Evolutionary conservation across 2,113 vertebrate genomes (phyloP), one percentile per base, ranked within the genome.

Genomic region (Rhinolophus sinicus): DNA sequence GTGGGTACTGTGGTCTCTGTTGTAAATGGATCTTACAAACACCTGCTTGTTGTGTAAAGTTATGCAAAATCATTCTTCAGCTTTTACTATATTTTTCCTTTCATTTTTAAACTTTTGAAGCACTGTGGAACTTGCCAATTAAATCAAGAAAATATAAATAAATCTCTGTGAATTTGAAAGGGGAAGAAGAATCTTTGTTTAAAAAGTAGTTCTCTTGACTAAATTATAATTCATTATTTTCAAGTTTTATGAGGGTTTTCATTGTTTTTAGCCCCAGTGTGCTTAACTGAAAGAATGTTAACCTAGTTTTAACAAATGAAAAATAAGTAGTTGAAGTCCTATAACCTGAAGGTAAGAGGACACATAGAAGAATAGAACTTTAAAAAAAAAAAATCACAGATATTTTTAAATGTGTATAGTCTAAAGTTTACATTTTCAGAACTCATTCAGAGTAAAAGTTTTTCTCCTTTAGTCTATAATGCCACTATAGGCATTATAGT

Each of bases 131-230:
- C 83, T 95, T 92, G 75, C 65, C 95, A 97, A 93, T 98, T 97
- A 97, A 97, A 95, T 94, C 52, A 97, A 95, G 90, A 96, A 97
- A 92, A 70, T 88, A 97, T 96, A 97, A 97, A 96, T 96, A 97
- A 94, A 92, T 97, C 90, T 92, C 77, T 95, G 88, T 97, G 75
- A 90, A 92, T 97, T 97, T 94, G 87, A 95, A 94, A 94, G 6
- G 22, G 12, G 3, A 26, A 73, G 64, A 93, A 86, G 28, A 64
- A 52, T 94, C 83, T 97, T 96, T 96, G 28, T 94, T 97, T 86
- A 89, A 94, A 75, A 21, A 8, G 35, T 69, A 58, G 5, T 77
- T 86, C 60, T 94, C 70, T 85, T 75, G 38, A 86, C 64, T 88
- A 92, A 94, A 93, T 85, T 90, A 94, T 89, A 88, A 77, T 91